Conservation (phyloP, 2,888 invertebrate species). For the Andrena flavipes region DNA sequence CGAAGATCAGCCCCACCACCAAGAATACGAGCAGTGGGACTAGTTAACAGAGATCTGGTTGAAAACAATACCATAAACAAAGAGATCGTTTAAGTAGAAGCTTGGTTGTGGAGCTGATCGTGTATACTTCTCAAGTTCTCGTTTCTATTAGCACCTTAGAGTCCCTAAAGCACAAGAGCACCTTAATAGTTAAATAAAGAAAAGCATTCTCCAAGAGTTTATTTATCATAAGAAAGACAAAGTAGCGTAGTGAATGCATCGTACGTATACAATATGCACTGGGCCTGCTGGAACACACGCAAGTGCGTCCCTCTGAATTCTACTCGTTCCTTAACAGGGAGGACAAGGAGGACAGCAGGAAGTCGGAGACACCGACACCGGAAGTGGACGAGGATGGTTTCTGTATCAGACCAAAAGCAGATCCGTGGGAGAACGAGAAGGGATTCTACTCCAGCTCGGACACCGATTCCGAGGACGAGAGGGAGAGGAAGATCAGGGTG, state of each 20-base stretch:
- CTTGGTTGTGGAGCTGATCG: conserved; percentile 15
- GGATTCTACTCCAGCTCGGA: conserved; percentile 96
- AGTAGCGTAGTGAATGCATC: conserved; percentile 4
- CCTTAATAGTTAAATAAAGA: background rate
- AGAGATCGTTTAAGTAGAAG: background rate
- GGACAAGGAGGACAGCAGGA: conserved; percentile 88
- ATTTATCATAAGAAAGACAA: background rate
- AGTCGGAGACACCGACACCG: conserved; percentile 87
- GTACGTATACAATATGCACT: conserved; percentile 67
- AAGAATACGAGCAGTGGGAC: background rate
- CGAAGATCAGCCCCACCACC: conserved; percentile 44
- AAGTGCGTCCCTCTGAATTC: conserved; percentile 33
- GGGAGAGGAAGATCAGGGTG: conserved; percentile 95
- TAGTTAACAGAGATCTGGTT: background rate
- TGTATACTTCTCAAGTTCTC: background rate
- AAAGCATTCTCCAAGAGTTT: background rate
- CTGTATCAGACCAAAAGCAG: conserved; percentile 94
- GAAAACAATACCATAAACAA: background rate
- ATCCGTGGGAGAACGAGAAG: conserved; percentile 91
- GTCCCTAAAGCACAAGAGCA: conserved; percentile 10
- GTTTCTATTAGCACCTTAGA: conserved; percentile 15
- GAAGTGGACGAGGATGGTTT: conserved; percentile 98
- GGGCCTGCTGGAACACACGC: conserved; percentile 72
- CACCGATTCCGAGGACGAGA: conserved; percentile 94
- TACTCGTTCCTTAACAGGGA: conserved; percentile 85